phyloP scores from a whole-genome alignment of 2,113 vertebrate genomes.

The Uropsilus gracilis region DNA sequence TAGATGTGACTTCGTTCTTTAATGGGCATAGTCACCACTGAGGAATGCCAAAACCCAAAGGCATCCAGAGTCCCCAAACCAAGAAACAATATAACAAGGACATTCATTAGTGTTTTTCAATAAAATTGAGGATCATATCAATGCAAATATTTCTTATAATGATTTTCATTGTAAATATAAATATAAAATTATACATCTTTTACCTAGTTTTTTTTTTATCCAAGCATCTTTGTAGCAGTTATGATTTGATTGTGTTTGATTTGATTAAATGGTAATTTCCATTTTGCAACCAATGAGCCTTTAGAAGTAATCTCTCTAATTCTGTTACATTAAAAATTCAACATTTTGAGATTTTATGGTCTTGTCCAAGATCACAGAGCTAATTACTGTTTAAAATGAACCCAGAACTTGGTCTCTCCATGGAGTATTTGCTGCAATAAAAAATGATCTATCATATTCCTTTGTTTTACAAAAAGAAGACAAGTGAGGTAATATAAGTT shows the following conservation, averaged over 20 bases:
- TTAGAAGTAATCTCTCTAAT: neutral
- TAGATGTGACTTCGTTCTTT: too few species aligned
- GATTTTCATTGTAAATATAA: neutral
- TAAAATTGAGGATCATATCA: neutral
- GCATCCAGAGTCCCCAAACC: too few species aligned
- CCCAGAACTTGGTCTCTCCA: neutral
- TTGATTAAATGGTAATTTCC: neutral
- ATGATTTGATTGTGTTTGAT: neutral
- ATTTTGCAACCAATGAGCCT: neutral
- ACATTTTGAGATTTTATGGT: neutral
- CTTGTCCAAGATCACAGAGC: neutral
- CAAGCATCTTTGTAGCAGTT: neutral
- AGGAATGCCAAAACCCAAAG: too few species aligned
- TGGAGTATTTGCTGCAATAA: neutral
- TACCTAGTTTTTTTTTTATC: neutral
- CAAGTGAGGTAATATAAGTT: neutral
- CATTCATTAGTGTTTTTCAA: neutral
- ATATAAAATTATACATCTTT: neutral
- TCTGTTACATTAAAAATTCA: neutral
- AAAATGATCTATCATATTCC: neutral
- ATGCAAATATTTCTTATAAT: neutral
- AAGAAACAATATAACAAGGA: neutral
- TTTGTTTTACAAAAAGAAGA: neutral
- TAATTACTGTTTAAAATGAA: neutral
- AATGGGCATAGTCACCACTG: too few species aligned